Evolutionary conservation across 1,140 invertebrate genomes (phyloP).

Genomic region (Pseudobourletiella spinata): DNA sequence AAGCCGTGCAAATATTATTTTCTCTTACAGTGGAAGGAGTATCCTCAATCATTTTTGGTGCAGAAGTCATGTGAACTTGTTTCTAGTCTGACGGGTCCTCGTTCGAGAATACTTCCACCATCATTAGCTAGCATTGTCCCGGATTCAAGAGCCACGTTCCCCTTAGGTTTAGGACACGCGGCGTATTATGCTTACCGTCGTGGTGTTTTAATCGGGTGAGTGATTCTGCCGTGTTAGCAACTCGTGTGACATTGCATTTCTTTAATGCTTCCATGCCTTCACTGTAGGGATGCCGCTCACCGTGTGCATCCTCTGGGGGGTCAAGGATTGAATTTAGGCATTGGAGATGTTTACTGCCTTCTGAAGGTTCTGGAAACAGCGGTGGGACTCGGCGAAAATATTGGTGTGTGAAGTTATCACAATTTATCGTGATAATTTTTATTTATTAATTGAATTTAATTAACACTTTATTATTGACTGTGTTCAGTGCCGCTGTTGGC

Average conservation of each 20-base stretch:
- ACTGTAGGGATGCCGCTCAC: conserved; percentile 84
- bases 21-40: conserved; percentile 58
- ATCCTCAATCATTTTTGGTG: conserved; percentile 50
- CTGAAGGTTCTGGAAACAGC: conserved; percentile 58
- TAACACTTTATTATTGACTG: no score
- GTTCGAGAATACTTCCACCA: conserved; percentile 52
- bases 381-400: conserved; percentile 58
- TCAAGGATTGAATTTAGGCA: conserved; percentile 94
- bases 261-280: conserved; percentile 26
- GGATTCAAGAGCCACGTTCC: conserved; percentile 72
- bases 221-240: no score
- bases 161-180: conserved; percentile 81
- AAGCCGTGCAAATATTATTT: no score
- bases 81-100: conserved; percentile 16
- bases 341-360: conserved; percentile 77
- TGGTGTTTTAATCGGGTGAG: conserved; percentile 72
- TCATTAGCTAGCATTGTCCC: conserved; percentile 61
- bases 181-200: conserved; percentile 66
- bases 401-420: no score
- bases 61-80: conserved; percentile 28
- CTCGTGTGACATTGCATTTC: not conserved
- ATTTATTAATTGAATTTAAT: no score
- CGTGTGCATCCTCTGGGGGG: conserved; percentile 92
- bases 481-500: no score
- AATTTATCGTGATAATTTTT: conserved; percentile 6